Evolutionary conservation across 1,140 invertebrate species (phyloP), one percentile per base, ranked within the genome.

Genomic region (Temnothorax nylanderi): DNA sequence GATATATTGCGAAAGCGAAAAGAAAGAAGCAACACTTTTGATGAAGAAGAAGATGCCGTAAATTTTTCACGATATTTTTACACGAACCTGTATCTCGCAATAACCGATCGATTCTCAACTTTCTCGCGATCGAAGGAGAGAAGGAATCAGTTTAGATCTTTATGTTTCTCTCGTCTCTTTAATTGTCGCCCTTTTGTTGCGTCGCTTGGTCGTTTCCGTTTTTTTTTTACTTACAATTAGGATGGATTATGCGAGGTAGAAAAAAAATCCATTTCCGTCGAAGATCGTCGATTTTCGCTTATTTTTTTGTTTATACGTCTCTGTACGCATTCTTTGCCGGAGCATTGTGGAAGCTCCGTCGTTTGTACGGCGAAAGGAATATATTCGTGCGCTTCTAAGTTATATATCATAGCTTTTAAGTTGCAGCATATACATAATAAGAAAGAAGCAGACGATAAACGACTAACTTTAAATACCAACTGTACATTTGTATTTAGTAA

Each of bases 401-500:
- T 84, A 75, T 84, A 58, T 58, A 74, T 47, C 56, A 89, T 94
- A 94, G 93, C 91, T 92, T 87, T 90, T 94, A 95, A 94, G 91
- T 93, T 93, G 93, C 90, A 93, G 87, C 89, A 69, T 81, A 69
- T 92, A 94, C 89, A 92, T 94, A 92, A 92, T 72, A 93, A 92
- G 89, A 89, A 91, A 92, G 93, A 76, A 32, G 87, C 93, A 95
- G 93, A 92, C 89, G 92, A 91, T 93, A 94, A 26, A 94, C 85
- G 89, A 94, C 92, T 94, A 95, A 95, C 94, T 94, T 94, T 93
- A 92, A 94, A 93, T 84, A 92, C 91, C 80, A 80, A 94, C 91
- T 95, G 94, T 95, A 95, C 95, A 95, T 95, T 95, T 95, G 95
- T 95, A 95, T 95, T 94, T 95, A 95, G 95, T 94, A 92, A 92